phyloP scores from a whole-genome alignment of 2,888 invertebrate genomes.

The Liodrosophila aerea region DNA sequence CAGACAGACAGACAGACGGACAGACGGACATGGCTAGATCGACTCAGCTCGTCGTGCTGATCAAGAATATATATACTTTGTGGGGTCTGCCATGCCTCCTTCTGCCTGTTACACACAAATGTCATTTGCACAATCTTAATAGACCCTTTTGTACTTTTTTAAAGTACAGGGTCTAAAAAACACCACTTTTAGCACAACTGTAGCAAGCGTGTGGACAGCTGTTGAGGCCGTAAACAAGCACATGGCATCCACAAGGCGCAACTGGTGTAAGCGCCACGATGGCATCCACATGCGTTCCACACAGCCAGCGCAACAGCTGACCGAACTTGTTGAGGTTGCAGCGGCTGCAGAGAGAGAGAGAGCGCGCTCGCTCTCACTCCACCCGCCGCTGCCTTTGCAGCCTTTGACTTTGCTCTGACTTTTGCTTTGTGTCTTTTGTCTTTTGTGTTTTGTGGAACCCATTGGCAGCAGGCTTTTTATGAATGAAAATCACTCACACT shows the following conservation, averaged over 20 bases:
- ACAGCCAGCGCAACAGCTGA: too few species aligned
- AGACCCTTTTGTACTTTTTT: too few species aligned
- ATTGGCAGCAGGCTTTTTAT: conserved; percentile 47
- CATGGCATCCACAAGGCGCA: conserved; percentile 57
- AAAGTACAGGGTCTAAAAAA: too few species aligned
- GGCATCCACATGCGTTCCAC: conserved; percentile 56
- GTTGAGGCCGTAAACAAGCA: conserved; percentile 37
- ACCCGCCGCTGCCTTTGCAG: conserved; percentile 27
- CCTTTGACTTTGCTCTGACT: background rate
- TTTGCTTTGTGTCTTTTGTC: conserved; percentile 25
- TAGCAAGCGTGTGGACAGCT: conserved; percentile 52
- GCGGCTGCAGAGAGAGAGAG: too few species aligned
- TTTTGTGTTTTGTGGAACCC: conserved; percentile 48
- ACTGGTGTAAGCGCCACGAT: conserved; percentile 49
- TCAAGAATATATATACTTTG: too few species aligned
- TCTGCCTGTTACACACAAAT: too few species aligned
- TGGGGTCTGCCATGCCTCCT: too few species aligned
- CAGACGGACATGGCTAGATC: too few species aligned
- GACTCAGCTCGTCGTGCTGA: too few species aligned
- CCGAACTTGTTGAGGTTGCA: conserved; percentile 63
- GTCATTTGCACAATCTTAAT: too few species aligned
- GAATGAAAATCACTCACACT: conserved; percentile 51
- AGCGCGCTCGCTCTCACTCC: conserved; percentile 8
- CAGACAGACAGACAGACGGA: too few species aligned
- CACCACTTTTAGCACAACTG: too few species aligned